phyloP scores from a whole-genome alignment of 2,888 invertebrate genomes.

The Perdita meconis region DNA sequence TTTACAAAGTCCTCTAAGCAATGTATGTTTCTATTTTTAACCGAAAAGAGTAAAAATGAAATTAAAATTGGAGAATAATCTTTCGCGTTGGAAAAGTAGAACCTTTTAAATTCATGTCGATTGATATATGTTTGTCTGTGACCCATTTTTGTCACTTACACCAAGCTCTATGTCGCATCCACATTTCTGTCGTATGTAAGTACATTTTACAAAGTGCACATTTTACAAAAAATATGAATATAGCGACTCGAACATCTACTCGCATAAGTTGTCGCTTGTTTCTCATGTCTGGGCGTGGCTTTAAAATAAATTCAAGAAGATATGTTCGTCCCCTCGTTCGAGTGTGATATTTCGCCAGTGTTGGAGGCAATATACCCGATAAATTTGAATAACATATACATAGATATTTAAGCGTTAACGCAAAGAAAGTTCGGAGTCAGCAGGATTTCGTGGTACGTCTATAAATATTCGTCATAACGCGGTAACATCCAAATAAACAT shows the following conservation, averaged over 20 bases:
- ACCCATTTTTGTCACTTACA: too few species aligned
- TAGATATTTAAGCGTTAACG: neutral
- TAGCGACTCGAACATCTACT: neutral
- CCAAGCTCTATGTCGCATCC: too few species aligned
- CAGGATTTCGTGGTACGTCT: neutral
- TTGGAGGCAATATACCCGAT: neutral
- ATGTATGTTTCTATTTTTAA: neutral
- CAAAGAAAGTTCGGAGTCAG: neutral
- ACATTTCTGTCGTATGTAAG: neutral
- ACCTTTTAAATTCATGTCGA: too few species aligned
- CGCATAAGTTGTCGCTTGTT: neutral
- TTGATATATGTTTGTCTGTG: too few species aligned
- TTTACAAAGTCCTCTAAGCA: neutral
- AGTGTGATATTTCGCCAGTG: neutral
- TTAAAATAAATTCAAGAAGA: slow-evolving; percentile 14
- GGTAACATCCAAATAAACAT: neutral
- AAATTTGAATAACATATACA: neutral
- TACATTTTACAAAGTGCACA: too few species aligned
- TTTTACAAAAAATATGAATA: neutral
- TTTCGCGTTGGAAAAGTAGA: too few species aligned
- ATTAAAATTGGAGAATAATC: neutral
- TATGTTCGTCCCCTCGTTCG: neutral
- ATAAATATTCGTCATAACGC: neutral
- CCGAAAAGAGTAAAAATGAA: too few species aligned
- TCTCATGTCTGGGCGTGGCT: neutral